Evolutionary conservation across 2,797 vertebrate species (phyloP), one percentile per base, ranked within the genome.

Genomic region (Valencia hispanica): DNA sequence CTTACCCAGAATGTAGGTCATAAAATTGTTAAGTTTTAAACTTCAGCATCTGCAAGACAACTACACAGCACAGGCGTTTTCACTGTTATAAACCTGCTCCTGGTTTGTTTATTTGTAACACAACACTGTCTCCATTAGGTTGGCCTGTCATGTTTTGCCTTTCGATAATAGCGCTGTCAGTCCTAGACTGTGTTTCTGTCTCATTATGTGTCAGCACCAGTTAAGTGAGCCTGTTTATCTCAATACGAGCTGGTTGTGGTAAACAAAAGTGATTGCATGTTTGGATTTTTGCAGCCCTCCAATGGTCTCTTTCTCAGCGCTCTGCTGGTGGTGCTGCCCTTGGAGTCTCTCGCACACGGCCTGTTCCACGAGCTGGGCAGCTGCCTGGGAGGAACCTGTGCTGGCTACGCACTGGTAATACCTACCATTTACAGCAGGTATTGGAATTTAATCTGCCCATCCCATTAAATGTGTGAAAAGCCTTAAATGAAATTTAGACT

Each of bases 341-440:
- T 99, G 94, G 98, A 99, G 93, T 99, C 98, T 39, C 95, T 99
- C 94, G 94, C 96, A 76, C 96, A 98, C 34, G 94, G 97, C 17
- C 94, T 99, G 73, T 99, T 99, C 91, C 97, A 97, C 79, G 98
- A 99, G 87, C 87, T 99, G 74, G 98, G 98, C 69, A 96, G 91
- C 92, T 97, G 97, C 91, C 94, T 99, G 85, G 98, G 98, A 91
- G 98, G 98, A 90, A 99, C 98, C 0, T 99, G 97, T 45, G 96
- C 98, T n/a, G 98, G 98, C 75, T 99, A 99, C 80, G 98, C 98
- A 7, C 91, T 99, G 88, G 97, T 99, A 80, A 96, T 99, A 92
- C 98, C 98, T 34, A 99, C 97, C 32, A 96, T 95, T 84, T 99
- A 97, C 82, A 96, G 95, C 97, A 99, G 98, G 98, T 99, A 97